Evolutionary conservation across 2,888 invertebrate species (phyloP), one percentile per base, ranked within the genome.

Genomic region (Melanophora roralis): DNA sequence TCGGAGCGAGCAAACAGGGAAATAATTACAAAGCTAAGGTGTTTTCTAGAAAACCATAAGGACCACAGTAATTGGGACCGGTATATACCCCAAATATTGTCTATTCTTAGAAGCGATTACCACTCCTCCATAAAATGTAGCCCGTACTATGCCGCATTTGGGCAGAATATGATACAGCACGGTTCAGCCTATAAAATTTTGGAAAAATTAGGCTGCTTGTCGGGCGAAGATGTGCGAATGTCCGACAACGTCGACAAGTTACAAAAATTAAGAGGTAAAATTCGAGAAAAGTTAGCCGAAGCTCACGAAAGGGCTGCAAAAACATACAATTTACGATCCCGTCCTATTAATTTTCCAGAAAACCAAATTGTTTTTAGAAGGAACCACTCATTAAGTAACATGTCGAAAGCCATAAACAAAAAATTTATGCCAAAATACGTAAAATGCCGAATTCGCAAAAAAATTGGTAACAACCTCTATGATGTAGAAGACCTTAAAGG

Each of bases 141-240:
- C 1, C 77, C 77, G 5, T 77, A 77, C 16, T 77, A 21, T 27
- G 64, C 71, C 0, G 7, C 57, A 32, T 65, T 64, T 59, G 65
- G 65, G 1, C 71, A 71, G 45, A 65, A 78, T 23, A 72, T 72
- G 72, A 19, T 49, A 4, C 27, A 43, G 16, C 74, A 74, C 19
- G 73, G 57, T 1, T 59, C 59, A 2, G 8, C 57, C 0, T 73
- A 73, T 19, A 8, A 19, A 11, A 51, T 74, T 12, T 40, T 74
- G n/a, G 59, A 59, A 6, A 64, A 62, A 57, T 4, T 53, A 14
- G n/a, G 32, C 0, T 51, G 51, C n/a, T 14, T 51, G 7, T 8
- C 34, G 32, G 36, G 47, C 1, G 21, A 45, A 21, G 43, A 53
- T 32, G 5, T 16, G 0, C 16, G 16, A 16, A 7, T 45, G 0